Evolutionary conservation across 2,888 invertebrate species (phyloP).

Genomic region (Heliconius charithonia): DNA sequence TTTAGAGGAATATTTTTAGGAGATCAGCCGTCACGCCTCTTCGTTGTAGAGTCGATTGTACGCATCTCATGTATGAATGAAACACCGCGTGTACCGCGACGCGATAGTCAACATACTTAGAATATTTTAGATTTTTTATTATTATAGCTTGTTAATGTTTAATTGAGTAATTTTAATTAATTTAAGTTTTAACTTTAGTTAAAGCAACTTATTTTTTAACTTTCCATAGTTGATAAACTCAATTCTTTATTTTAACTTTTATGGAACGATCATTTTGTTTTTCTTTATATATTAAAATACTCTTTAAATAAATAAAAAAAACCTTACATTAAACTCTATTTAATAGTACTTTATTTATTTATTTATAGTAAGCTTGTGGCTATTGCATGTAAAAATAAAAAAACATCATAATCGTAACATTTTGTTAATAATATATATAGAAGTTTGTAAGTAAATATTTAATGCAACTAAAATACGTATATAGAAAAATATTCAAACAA

Average conservation of each 20-base stretch:
- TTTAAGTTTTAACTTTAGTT: no score
- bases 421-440: not conserved
- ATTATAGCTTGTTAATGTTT: no score
- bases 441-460: not conserved
- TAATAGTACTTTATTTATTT: no score
- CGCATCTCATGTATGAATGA: slow-evolving; percentile 68
- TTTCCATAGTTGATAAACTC: not conserved
- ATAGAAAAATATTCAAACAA: not conserved
- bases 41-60: slow-evolving; percentile 55
- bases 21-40: slow-evolving; percentile 55
- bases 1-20: slow-evolving; percentile 19
- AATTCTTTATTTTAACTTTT: not conserved
- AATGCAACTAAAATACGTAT: no score
- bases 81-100: slow-evolving; percentile 50
- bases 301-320: not conserved
- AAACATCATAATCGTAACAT: no score
- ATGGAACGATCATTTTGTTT: no score
- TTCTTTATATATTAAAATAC: not conserved
- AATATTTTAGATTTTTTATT: not conserved
- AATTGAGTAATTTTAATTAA: no score
- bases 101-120: slow-evolving; percentile 57
- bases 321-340: not conserved
- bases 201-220: no score
- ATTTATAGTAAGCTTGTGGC: no score
- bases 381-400: no score